Conservation (phyloP, 2,888 invertebrate genomes). For the Xestia rhomboidea region DNA sequence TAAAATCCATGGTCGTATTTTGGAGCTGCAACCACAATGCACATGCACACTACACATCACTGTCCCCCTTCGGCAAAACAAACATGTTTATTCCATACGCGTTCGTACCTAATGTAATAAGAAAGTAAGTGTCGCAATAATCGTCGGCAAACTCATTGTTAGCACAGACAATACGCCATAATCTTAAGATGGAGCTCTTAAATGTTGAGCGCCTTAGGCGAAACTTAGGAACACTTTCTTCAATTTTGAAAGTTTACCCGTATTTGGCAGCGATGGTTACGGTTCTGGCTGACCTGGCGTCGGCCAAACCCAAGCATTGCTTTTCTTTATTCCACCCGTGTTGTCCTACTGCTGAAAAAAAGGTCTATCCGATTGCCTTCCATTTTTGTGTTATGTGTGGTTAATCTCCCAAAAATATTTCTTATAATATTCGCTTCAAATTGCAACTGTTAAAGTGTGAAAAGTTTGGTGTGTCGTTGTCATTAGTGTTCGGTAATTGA, state of each 20-base stretch:
- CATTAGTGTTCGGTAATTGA: conserved; percentile 12
- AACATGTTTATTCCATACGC: conserved; percentile 39
- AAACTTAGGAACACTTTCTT: conserved; percentile 62
- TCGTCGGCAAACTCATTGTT: conserved; percentile 67
- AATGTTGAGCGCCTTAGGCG: conserved; percentile 61
- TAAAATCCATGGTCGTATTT: conserved; percentile 7
- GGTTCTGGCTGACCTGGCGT: not conserved
- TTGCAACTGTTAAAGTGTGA: conserved; percentile 43
- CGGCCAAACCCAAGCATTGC: not conserved
- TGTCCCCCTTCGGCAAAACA: conserved; percentile 25
- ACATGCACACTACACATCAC: conserved; percentile 25
- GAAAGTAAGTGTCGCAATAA: conserved; percentile 68
- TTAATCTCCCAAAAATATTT: not conserved
- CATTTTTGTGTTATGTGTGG: not conserved
- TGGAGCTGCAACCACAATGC: conserved; percentile 35
- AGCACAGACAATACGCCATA: conserved; percentile 73
- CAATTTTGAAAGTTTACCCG: conserved; percentile 65
- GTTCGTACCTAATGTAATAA: conserved; percentile 54
- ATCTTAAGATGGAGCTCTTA: conserved; percentile 69
- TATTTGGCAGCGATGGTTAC: conserved; percentile 41
- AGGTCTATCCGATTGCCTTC: not conserved
- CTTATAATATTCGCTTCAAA: conserved; percentile 29
- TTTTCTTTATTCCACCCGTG: not conserved
- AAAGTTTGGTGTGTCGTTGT: conserved; percentile 25
- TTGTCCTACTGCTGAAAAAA: not conserved